Evolutionary conservation across 1,140 invertebrate species (phyloP), one percentile per base, ranked within the genome.

Genomic region (Babylonia areolata): DNA sequence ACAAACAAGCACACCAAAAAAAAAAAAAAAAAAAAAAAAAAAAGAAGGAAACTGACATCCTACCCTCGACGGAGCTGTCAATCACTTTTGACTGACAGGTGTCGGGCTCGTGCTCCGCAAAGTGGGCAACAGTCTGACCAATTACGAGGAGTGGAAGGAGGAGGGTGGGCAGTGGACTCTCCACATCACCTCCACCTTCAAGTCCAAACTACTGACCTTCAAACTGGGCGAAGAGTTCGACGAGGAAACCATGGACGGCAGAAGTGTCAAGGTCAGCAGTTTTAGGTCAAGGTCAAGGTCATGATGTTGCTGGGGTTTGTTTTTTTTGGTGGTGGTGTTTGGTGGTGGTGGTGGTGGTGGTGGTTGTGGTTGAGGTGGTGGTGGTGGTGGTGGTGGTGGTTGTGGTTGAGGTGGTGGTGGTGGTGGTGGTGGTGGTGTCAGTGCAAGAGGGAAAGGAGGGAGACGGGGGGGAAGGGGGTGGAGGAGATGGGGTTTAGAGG

Each of bases 211-310:
- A 85, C 96, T 97, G 73, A 96, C 95, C 87, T 98, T 98, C 94
- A 97, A 95, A 87, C 95, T 97, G 6, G 97, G 96, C 37, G 96
- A 97, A 88, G 97, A 97, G 92, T 97, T 98, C 93, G 97, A 97
- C 17, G 97, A 98, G 91, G 96, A 96, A 88, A 98, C 97, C 12
- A 95, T 96, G 31, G 97, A 98, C 93, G 97, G 97, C 15, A 95
- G 97, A 71, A 96, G 96, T 92, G 97, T 98, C 31, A 97, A 97
- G 94, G 96, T 95, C 86, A 87, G 87, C 80, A 31, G 2, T n/a
- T 31, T 20, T 85, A 35, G n/a, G 42, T 31, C 39, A 69, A 23
- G 33, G 46, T 42, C n/a, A n/a, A n/a, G 33, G 9, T 51, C 46
- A 46, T 15, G 5, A 17, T n/a, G 28, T 37, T n/a, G n/a, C n/a